A percentile compares a stretch with the other conserved stretches of the same genome.
Conservation (phyloP, 2,888 invertebrate species). For the Lobophora halterata region DNA sequence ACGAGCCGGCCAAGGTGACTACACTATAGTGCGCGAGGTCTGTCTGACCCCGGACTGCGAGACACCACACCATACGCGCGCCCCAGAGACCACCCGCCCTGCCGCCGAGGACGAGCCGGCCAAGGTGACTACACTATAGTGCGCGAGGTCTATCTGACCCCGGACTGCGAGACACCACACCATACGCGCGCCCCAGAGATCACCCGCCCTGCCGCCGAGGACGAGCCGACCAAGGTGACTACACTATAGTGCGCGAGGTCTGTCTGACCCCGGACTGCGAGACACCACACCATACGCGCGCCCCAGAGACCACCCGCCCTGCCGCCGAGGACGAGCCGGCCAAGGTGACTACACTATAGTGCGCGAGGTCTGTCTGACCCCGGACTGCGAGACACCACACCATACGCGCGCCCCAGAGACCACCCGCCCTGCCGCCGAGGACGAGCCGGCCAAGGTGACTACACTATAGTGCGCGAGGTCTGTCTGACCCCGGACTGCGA, state of each 20-base stretch:
- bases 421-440: too few relatives aligned
- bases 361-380: too few relatives aligned
- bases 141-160: conserved; percentile 51
- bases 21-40: not conserved
- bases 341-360: too few relatives aligned
- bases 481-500: too few relatives aligned
- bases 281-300: too few relatives aligned
- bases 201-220: not conserved
- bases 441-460: too few relatives aligned
- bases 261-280: too few relatives aligned
- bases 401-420: too few relatives aligned
- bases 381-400: too few relatives aligned
- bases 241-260: not conserved
- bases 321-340: too few relatives aligned
- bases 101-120: not conserved
- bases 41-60: conserved; percentile 62
- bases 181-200: not conserved
- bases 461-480: too few relatives aligned
- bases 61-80: not conserved
- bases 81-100: conserved; percentile 2
- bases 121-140: not conserved
- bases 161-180: conserved; percentile 38
- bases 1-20: not conserved
- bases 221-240: not conserved
- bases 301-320: too few relatives aligned